Conservation (phyloP, 2,797 vertebrate species). For the Pangasius sanitwongsei region DNA sequence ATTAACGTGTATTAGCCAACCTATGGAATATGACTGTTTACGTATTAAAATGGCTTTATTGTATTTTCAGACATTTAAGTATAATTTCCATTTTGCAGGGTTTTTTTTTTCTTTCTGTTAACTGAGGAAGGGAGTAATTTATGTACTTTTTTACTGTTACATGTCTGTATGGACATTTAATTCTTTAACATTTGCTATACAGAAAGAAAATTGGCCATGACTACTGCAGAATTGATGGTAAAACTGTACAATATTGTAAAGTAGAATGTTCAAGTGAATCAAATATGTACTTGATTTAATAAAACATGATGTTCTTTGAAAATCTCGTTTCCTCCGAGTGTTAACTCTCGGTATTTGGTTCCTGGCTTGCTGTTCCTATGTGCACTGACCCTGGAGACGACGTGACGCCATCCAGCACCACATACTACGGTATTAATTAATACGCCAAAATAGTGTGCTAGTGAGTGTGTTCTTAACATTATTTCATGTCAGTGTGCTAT, state of each 20-base stretch:
- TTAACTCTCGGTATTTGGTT: neutral
- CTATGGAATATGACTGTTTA: constrained; percentile 22
- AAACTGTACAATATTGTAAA: constrained; percentile 83
- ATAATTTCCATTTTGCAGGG: constrained; percentile 34
- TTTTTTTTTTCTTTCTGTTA: constrained; percentile 27
- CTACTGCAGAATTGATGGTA: constrained; percentile 66
- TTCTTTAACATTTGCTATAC: constrained; percentile 29
- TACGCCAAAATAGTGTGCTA: neutral
- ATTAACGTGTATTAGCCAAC: constrained; percentile 7
- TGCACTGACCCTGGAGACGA: neutral
- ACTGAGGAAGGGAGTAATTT: constrained; percentile 56
- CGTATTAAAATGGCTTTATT: constrained; percentile 33
- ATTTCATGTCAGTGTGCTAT: neutral
- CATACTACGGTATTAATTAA: neutral
- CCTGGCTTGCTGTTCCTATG: neutral
- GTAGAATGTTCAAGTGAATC: constrained; percentile 84
- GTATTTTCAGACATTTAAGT: constrained; percentile 40
- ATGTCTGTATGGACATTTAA: constrained; percentile 79
- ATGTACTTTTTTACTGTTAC: constrained; percentile 83
- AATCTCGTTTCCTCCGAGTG: constrained; percentile 32
- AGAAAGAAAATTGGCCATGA: constrained; percentile 43
- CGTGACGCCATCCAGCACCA: neutral
- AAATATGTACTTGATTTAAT: constrained; percentile 87
- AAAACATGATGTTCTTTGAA: constrained; percentile 86
- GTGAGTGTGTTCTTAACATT: neutral